Evolutionary conservation across 2,888 invertebrate genomes (phyloP), one percentile per base, ranked within the genome.

Genomic region (Drosophila lutescens): DNA sequence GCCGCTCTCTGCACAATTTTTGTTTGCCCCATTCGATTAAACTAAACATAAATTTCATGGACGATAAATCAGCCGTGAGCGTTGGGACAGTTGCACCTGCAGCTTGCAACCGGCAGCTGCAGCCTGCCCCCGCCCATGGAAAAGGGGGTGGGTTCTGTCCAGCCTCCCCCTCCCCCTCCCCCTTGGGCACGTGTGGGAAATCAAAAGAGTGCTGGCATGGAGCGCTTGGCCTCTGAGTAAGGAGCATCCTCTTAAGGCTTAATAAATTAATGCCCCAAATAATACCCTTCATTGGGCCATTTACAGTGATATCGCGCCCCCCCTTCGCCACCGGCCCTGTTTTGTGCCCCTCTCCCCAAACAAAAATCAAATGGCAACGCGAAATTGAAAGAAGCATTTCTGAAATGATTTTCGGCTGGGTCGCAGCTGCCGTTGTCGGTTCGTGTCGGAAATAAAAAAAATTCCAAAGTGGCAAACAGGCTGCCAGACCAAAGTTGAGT

Each of bases 21-120:
- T 77, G 77, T 73, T 73, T 86, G 78, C 88, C 74, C 73, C 76
- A 83, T 88, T 88, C 89, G 88, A 83, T 84, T 88, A 88, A 88
- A 88, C 89, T 84, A 88, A 84, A 86, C 88, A 84, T 84, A 88
- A 86, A 84, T 84, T 84, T 84, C 76, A 84, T 80, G 80, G 85
- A 76, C 89, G 66, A 84, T 84, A 88, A 84, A 84, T 84, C 87
- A 84, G 87, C 72, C 73, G 68, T 62, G 76, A 71, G 75, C 62
- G 76, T 50, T 59, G 61, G 51, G 51, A 56, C 84, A 84, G 85
- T 65, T 82, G 68, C 86, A 85, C 86, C 76, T 73, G 79, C 76
- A 67, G 47, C 63, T 57, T 65, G 74, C 74, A 47, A 44, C 55
- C 50, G 49, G 41, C 57, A 44, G n/a, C 38, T 53, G 46, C 57